Evolutionary conservation across 2,797 vertebrate genomes (phyloP).

Genomic region (Saxicola maurus): DNA sequence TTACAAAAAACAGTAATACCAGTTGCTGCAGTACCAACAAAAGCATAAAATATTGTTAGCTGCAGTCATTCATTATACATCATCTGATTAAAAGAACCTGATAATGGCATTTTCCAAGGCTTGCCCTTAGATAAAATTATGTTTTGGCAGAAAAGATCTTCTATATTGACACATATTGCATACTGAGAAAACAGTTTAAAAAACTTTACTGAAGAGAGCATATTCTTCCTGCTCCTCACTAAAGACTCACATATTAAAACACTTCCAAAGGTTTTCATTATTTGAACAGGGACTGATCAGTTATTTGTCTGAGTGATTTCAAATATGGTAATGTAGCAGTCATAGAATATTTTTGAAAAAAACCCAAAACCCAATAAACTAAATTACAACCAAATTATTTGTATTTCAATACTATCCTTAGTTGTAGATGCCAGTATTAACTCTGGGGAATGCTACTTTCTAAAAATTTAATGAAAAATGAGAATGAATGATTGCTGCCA

Average conservation of each 20-base stretch:
- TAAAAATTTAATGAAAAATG: not conserved
- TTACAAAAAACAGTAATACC: not conserved
- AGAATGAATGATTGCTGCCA: slow-evolving; percentile 16
- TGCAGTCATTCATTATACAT: not conserved
- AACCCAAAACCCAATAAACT: not conserved
- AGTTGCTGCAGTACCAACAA: slow-evolving; percentile 18
- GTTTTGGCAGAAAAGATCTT: not conserved
- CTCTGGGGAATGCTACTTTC: not conserved
- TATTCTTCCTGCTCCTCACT: not conserved
- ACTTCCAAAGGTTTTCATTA: not conserved
- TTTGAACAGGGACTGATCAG: not conserved
- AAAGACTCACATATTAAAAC: not conserved
- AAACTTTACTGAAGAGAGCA: not conserved
- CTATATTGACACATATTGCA: not conserved
- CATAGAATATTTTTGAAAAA: not conserved
- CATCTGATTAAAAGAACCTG: slow-evolving; percentile 15
- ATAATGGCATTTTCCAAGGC: not conserved
- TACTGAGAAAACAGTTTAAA: not conserved
- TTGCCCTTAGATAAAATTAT: not conserved
- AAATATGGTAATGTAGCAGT: not conserved
- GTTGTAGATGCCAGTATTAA: not conserved
- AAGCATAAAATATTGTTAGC: not conserved
- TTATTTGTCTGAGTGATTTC: not conserved
- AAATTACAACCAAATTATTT: not conserved
- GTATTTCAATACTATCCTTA: not conserved